Conservation (phyloP, 1,140 invertebrate genomes). For the Tetramorium alpestre region DNA sequence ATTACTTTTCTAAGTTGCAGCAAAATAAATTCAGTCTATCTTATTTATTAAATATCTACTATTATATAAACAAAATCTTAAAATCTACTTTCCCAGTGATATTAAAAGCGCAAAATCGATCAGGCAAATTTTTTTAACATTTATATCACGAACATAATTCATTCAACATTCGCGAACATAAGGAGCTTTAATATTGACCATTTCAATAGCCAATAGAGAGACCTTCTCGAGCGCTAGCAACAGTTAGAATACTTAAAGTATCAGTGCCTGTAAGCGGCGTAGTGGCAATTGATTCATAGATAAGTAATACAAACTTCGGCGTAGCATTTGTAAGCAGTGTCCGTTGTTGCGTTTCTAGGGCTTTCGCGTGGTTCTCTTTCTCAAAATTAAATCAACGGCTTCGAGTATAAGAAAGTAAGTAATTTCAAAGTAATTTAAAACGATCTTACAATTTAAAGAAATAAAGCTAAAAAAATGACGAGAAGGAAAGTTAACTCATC, state of each 20-base stretch:
- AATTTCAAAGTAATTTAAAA: constrained; percentile 56
- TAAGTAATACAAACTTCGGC: constrained; percentile 14
- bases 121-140: no score
- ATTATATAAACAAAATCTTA: no score
- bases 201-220: no score
- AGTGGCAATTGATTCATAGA: constrained; percentile 8
- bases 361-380: constrained; percentile 1
- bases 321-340: background rate
- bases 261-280: background rate
- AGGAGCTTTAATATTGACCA: no score
- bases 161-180: no score
- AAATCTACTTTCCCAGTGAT: no score
- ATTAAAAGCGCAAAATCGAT: no score
- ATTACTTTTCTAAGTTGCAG: no score
- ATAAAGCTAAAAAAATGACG: constrained; percentile 1
- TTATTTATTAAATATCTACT: no score
- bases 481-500: background rate
- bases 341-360: background rate
- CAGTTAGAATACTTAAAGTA: background rate
- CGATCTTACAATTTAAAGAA: background rate
- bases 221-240: no score
- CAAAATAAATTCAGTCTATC: no score
- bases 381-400: constrained; percentile 42
- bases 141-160: no score
- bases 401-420: background rate